phyloP scores from a whole-genome alignment of 2,888 invertebrate species.

The Alsophila aescularia region DNA sequence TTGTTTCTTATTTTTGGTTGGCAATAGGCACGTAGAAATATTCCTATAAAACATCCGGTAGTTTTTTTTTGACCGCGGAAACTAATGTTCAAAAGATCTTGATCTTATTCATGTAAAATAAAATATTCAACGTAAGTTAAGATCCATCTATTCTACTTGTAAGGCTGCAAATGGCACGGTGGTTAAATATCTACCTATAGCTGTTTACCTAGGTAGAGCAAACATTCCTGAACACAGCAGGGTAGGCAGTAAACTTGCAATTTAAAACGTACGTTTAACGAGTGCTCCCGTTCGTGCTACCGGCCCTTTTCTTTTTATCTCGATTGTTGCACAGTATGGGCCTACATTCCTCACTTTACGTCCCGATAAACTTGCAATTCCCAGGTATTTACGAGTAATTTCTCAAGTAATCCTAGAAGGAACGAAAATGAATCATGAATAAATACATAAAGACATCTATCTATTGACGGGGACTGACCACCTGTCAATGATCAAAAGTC shows the following conservation, averaged over 20 bases:
- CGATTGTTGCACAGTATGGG: constrained; percentile 26
- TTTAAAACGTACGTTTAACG: constrained; percentile 28
- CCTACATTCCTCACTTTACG: constrained; percentile 50
- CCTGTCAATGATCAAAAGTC: too few relatives aligned
- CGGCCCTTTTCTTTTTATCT: constrained; percentile 40
- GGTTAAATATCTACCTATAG: background rate
- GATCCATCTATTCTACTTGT: too few relatives aligned
- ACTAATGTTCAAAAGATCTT: too few relatives aligned
- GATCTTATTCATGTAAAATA: too few relatives aligned
- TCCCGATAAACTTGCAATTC: constrained; percentile 47
- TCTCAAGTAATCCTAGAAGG: background rate
- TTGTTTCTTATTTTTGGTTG: too few relatives aligned
- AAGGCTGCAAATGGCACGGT: too few relatives aligned
- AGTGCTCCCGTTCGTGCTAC: constrained; percentile 19
- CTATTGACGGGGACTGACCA: too few relatives aligned
- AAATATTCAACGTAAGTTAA: too few relatives aligned
- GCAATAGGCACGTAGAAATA: too few relatives aligned
- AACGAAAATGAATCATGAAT: background rate
- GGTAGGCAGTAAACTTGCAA: constrained; percentile 20
- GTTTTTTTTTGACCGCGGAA: too few relatives aligned
- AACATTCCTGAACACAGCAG: constrained; percentile 5
- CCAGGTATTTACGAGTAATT: constrained; percentile 8
- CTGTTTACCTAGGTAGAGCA: background rate
- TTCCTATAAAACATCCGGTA: too few relatives aligned
- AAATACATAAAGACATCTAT: too few relatives aligned